Percentiles rank a stretch among this genome's conserved stretches.
Evolutionary conservation across 2,113 vertebrate species (phyloP).

Genomic region (Saguinus imperator): DNA sequence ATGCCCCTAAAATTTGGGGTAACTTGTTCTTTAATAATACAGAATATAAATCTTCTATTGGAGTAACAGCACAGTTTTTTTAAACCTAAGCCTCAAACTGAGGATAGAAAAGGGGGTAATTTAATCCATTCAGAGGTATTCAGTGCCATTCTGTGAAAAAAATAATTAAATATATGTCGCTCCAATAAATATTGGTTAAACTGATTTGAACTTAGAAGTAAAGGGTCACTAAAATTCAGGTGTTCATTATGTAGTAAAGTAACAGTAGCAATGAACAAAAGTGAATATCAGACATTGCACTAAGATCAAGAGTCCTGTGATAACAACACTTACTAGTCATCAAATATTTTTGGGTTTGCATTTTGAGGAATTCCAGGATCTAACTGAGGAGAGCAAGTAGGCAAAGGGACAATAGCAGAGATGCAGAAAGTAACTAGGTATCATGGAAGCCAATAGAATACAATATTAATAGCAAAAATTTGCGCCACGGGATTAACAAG

Average conservation of each 20-base stretch:
- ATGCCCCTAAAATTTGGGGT: not conserved
- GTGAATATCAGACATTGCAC: not conserved
- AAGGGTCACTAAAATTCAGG: not conserved
- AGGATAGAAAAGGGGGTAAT: not conserved
- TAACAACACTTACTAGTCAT: not conserved
- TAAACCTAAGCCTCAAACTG: not conserved
- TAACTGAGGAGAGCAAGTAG: not conserved
- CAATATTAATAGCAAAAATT: not conserved
- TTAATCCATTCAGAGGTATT: not conserved
- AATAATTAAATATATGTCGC: not conserved
- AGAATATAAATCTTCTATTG: not conserved
- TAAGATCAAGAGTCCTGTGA: not conserved
- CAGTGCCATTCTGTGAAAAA: not conserved
- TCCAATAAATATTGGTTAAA: not conserved
- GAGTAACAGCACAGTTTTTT: not conserved
- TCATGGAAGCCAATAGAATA: not conserved
- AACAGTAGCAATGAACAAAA: not conserved
- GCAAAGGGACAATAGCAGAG: not conserved
- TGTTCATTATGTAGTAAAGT: not conserved
- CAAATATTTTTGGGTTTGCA: not conserved
- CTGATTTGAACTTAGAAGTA: not conserved
- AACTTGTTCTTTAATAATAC: not conserved
- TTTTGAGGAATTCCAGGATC: not conserved
- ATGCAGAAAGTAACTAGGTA: not conserved
- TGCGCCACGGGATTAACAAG: not conserved